phyloP scores from a whole-genome alignment of 1,140 invertebrate genomes.

The Ips typographus region DNA sequence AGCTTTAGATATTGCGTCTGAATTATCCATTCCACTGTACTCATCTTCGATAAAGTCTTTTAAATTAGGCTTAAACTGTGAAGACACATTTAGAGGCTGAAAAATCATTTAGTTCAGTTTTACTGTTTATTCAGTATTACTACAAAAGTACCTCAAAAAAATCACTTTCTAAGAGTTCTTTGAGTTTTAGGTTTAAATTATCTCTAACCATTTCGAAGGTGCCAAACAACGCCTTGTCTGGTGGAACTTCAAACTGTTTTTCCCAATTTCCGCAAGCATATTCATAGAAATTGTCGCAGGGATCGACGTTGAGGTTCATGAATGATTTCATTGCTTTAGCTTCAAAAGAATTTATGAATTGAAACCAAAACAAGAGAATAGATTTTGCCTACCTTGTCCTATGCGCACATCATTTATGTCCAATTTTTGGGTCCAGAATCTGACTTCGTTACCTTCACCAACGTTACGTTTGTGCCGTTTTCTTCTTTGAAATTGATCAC shows the following conservation, averaged over 20 bases:
- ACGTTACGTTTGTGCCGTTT: no score
- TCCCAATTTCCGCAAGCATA: slow-evolving; percentile 89
- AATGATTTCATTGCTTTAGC: slow-evolving; percentile 70
- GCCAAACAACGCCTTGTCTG: slow-evolving; percentile 76
- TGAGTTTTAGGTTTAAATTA: slow-evolving; percentile 69
- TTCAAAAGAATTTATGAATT: slow-evolving; percentile 39
- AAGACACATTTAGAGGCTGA: neutral
- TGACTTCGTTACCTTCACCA: slow-evolving; percentile 1
- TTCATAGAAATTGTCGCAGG: slow-evolving; percentile 90
- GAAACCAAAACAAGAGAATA: neutral
- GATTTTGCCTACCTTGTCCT: slow-evolving; percentile 45
- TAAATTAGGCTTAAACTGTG: neutral
- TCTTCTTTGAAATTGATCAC: no score
- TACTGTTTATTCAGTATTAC: slow-evolving; percentile 1
- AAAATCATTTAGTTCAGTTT: slow-evolving; percentile 5
- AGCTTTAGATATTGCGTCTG: slow-evolving; percentile 69
- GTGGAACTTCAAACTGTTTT: slow-evolving; percentile 78
- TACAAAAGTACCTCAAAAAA: neutral
- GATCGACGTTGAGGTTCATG: slow-evolving; percentile 76
- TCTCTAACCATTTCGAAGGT: slow-evolving; percentile 80
- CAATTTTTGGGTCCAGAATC: slow-evolving; percentile 33
- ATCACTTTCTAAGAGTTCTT: slow-evolving; percentile 62
- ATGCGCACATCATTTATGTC: slow-evolving; percentile 43
- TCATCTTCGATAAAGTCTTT: slow-evolving; percentile 24
- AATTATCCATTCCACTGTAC: slow-evolving; percentile 31